Base-by-base conservation (phyloP, 2,888 invertebrate genomes). In the Bruchidius siliquastri region DNA sequence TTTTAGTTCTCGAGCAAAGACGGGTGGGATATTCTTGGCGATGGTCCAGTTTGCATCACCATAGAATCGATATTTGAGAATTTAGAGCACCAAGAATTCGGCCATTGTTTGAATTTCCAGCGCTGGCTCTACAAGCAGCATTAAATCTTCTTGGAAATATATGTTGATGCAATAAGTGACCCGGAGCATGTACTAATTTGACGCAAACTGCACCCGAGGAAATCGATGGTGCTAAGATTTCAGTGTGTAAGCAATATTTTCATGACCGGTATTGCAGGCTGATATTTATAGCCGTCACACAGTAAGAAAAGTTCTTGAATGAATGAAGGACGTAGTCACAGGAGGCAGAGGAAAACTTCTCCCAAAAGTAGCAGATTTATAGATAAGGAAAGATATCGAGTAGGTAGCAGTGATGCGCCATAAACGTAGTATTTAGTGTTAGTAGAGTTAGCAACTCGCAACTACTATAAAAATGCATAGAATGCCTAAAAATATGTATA, bases 41-140 rank as follows among this genome's bases (percentile, higher is more conserved):
- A 49, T 13, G 49, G 49, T 49, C 49, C 49, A 49, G 18, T 18
- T 49, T 13, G 18, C 49, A 13, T 49, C 49, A 49, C 49, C 49
- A 49, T 49, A 3, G 49, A 13, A 49, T 49, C 49, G 80, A 79
- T 75, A 80, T 75, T 76, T 76, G 22, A 26, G 68, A 69, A 73
- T 71, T 67, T 67, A 68, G 73, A 68, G 22, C 73, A 67, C 73
- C 71, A 73, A 72, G 32, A 70, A 73, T 71, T 32, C 71, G 71
- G 67, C 71, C 49, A 68, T 70, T 71, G 49, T 69, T 73, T 68
- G 73, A 70, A 72, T 73, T 67, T 69, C 32, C 69, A 72, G 68
- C 18, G 49, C 49, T 72, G 70, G 68, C 72, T 74, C 72, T 74
- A 73, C 71, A 71, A 71, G 71, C 67, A 67, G 70, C 73, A 70